Evolutionary conservation across 2,888 invertebrate genomes (phyloP).

Genomic region (Mycalesis mineus): DNA sequence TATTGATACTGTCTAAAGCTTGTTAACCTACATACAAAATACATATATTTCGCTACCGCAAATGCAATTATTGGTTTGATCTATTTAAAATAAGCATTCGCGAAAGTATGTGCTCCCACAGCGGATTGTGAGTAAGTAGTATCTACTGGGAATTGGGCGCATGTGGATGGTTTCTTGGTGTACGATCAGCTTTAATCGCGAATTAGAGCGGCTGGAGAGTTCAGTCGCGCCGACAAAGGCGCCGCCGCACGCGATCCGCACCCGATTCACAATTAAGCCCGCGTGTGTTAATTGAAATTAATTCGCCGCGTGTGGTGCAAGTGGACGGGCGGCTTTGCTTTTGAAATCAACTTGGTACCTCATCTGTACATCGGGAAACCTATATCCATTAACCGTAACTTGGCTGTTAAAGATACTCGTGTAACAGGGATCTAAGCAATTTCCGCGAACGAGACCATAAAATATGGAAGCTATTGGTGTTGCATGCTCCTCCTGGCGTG

Average conservation of each 20-base stretch:
- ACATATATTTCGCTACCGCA: too few relatives aligned
- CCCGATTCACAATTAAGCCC: slow-evolving; percentile 76
- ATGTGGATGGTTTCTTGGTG: neutral
- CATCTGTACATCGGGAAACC: neutral
- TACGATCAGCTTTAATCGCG: slow-evolving; percentile 34
- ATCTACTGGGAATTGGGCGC: too few relatives aligned
- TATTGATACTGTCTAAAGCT: too few relatives aligned
- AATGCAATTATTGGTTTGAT: too few relatives aligned
- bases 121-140: too few relatives aligned
- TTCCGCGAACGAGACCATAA: too few relatives aligned
- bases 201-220: slow-evolving; percentile 51
- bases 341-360: slow-evolving; percentile 9
- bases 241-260: slow-evolving; percentile 73
- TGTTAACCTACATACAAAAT: too few relatives aligned
- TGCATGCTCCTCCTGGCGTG: too few relatives aligned
- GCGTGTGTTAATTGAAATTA: slow-evolving; percentile 78
- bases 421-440: too few relatives aligned
- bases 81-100: too few relatives aligned
- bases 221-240: slow-evolving; percentile 63
- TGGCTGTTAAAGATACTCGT: neutral
- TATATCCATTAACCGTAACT: neutral
- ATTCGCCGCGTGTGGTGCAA: slow-evolving; percentile 66
- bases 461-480: too few relatives aligned
- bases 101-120: too few relatives aligned
- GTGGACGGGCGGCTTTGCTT: slow-evolving; percentile 30